Base-by-base conservation (phyloP, 2,797 vertebrate species). In the Schizopygopsis malacanthus region DNA sequence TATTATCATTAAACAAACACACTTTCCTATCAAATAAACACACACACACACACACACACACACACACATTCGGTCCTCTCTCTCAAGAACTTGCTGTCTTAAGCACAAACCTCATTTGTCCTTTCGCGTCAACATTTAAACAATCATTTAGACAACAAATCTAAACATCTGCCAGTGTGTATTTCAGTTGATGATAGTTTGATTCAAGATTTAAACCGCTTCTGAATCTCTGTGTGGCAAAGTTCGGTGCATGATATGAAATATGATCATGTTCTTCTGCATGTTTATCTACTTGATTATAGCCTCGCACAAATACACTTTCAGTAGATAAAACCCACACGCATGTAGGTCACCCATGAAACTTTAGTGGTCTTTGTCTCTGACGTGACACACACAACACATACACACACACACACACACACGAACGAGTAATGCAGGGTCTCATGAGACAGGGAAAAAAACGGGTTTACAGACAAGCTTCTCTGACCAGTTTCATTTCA, bases 1-100 rank as follows among this genome's bases (percentile, higher is more conserved):
- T 52, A 84, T 86, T 85, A 88, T 90, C 82, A 86, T 83, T 87
- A 82, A 76, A 84, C 69, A 87, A 85, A 86, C 80, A 82, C 54
- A 83, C 87, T 88, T 85, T 88, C 71, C 83, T 71, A 86, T 69
- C 75, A 72, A 73, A 75, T 88, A 63, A 61, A 76, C 80, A 76
- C 84, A 75, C 75, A 76, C 81, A 75, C 54, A 76, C 71, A 79
- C 77, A 86, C 81, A 85, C 28, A 28, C 28, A 28, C 28, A 28
- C 28, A 28, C 28, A 28, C 28, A 28, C 1, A 28, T 33, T 61
- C 59, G 25, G 59, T 61, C n/a, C 59, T 12, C 59, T 56, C 85
- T 52, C 75, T 72, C 56, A 83, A 20, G 72, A 72, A 71, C 77
- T 25, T 78, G 50, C 65, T 50, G 70, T 70, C 78, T 85, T 72